phyloP scores from a whole-genome alignment of 2,797 vertebrate species.

The Takifugu ocellatus region DNA sequence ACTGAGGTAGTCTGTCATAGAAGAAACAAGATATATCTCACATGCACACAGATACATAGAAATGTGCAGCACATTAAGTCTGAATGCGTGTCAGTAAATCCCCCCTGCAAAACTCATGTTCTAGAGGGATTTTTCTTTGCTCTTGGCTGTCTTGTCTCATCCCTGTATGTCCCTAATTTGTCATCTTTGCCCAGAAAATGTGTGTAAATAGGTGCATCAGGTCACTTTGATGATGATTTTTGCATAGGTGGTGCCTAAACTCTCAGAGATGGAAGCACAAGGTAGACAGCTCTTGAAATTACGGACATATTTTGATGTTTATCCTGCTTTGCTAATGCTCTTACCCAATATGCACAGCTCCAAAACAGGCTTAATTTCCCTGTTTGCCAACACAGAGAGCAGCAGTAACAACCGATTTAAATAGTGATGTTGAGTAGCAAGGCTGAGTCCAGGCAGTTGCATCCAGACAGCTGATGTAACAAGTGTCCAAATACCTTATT shows the following conservation, averaged over 20 bases:
- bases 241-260: slow-evolving; percentile 11
- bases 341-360: slow-evolving; percentile 24
- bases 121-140: slow-evolving; percentile 42
- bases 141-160: slow-evolving; percentile 49
- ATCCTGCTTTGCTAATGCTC: slow-evolving; percentile 33
- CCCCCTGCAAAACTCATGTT: slow-evolving; percentile 45
- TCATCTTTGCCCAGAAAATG: slow-evolving; percentile 8
- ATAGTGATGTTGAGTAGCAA: slow-evolving; percentile 4
- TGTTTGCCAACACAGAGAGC: slow-evolving; percentile 10
- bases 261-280: background rate
- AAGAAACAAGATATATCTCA: too few species aligned
- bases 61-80: slow-evolving; percentile 13
- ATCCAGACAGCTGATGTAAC: slow-evolving; percentile 19
- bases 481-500: slow-evolving; percentile 13
- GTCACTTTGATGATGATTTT: slow-evolving; percentile 3
- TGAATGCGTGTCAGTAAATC: slow-evolving; percentile 56
- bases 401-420: background rate
- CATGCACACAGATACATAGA: background rate
- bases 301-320: slow-evolving; percentile 17
- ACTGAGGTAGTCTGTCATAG: background rate
- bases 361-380: slow-evolving; percentile 24
- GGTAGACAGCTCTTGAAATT: slow-evolving; percentile 6
- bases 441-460: slow-evolving; percentile 6
- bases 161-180: slow-evolving; percentile 16
- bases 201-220: background rate